phyloP scores from a whole-genome alignment of 1,140 invertebrate genomes.

The Euschistus heros region DNA sequence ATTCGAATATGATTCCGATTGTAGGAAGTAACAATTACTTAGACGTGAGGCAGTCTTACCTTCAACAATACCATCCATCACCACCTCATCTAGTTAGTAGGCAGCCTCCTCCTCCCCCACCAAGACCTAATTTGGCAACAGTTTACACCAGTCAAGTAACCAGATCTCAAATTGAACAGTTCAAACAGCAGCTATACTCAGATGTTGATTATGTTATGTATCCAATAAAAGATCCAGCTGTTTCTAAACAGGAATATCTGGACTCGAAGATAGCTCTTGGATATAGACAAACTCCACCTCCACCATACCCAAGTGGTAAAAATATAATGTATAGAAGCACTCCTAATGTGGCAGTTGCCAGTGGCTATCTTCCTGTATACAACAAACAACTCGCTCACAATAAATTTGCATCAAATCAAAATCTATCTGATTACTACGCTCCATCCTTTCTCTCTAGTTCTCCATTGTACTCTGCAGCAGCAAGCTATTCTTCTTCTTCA shows the following conservation, averaged over 20 bases:
- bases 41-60: constrained; percentile 47
- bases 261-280: constrained; percentile 59
- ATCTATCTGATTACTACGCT: constrained; percentile 28
- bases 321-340: constrained; percentile 68
- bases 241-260: constrained; percentile 80
- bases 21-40: constrained; percentile 56
- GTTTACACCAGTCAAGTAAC: constrained; percentile 31
- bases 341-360: constrained; percentile 47
- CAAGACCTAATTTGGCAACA: constrained; percentile 32
- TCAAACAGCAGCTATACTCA: constrained; percentile 75
- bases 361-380: constrained; percentile 29
- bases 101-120: constrained; percentile 45
- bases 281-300: constrained; percentile 35
- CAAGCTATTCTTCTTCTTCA: constrained; percentile 39
- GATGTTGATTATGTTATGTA: constrained; percentile 85
- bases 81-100: constrained; percentile 40
- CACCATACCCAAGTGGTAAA: constrained; percentile 44
- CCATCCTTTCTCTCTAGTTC: constrained; percentile 49
- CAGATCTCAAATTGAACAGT: constrained; percentile 58
- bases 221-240: constrained; percentile 72
- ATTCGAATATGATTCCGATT: constrained; percentile 35
- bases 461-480: constrained; percentile 40
- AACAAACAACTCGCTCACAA: constrained; percentile 25
- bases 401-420: constrained; percentile 33
- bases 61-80: constrained; percentile 33